Evolutionary conservation across 2,888 invertebrate species (phyloP), one percentile per base, ranked within the genome.

Genomic region (Drosophila antonietae): DNA sequence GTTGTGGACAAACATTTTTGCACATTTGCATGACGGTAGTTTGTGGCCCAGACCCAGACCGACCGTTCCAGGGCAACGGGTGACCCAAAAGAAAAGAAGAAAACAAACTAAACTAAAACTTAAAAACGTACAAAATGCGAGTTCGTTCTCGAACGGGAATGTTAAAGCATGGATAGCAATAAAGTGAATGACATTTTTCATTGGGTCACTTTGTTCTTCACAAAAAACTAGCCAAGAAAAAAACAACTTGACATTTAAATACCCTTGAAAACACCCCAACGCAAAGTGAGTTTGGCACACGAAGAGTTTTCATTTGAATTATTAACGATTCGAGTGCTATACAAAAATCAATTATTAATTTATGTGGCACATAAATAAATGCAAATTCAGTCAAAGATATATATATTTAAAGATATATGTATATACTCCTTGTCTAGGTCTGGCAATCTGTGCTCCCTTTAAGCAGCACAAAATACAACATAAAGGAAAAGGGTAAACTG

Each of bases 1-100:
- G 80, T 58, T 83, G 66, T 75, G 89, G 75, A 87, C 84, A 76
- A 89, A 80, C 82, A 77, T 85, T 87, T 76, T 80, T 84, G 73
- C 72, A 80, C 72, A 84, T 81, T 78, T 78, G 67, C 60, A 52
- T 61, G 63, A 70, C 67, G 74, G 78, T 72, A 64, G 73, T 70
- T 56, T 75, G 68, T 64, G 52, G 52, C 33, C 15, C 62, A 52
- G 62, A 65, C 57, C 57, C 20, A 20, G 53, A 41, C 41, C 53
- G 52, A 41, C 47, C 61, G 58, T 33, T 49, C 56, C 41, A 56
- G 18, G 20, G 41, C 20, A 43, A 44, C 52, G 37, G 49, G 68
- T 76, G 80, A 86, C 88, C 85, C 80, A 76, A 84, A 28, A 28
- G 2, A 28, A 28, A 84, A 28, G 6, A 80, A 84, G 4, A 4